These are phyloP conservation scores for Puntigrus tetrazona DNA, from an alignment of 2,113 vertebrate species.

Conservation along the genomic window DNA sequence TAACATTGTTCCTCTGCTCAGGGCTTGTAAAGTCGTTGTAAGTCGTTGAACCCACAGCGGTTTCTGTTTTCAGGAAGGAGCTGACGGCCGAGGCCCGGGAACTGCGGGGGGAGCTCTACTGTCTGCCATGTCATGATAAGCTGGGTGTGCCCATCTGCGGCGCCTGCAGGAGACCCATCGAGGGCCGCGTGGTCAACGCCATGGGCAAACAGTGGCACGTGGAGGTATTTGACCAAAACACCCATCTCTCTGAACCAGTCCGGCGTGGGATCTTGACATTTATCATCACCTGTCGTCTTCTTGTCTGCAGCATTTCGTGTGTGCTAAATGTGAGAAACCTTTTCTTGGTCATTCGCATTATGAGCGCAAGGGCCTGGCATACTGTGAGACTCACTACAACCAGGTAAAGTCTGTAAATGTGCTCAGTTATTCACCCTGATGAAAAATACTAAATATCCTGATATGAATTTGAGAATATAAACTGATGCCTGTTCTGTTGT, in stretches of 20 bases:
- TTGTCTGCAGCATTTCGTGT: conserved; percentile 98
- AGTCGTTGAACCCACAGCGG: no score
- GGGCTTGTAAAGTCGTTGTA: no score
- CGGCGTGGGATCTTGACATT: background rate
- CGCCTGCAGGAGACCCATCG: conserved; percentile 93
- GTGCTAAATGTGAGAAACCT: conserved; percentile 99
- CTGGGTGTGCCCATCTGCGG: conserved; percentile 98
- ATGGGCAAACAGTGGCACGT: conserved; percentile 99
- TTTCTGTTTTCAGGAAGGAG: conserved; percentile 84
- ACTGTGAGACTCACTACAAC: conserved; percentile 98
- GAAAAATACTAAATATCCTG: background rate
- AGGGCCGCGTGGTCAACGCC: conserved; percentile 95
- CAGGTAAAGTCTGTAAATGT: conserved; percentile 81
- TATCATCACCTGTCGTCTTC: background rate
- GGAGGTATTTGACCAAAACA: conserved; percentile 78
- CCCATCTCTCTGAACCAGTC: background rate
- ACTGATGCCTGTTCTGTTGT: background rate
- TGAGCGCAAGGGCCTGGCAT: conserved; percentile 94
- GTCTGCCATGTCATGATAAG: conserved; percentile 96
- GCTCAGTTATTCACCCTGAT: background rate
- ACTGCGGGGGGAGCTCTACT: conserved; percentile 92
- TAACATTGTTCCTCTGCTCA: no score
- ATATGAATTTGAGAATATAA: background rate
- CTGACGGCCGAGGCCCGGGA: conserved; percentile 94
- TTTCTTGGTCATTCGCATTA: conserved; percentile 98